Base-by-base conservation (phyloP, 2,888 invertebrate species). In the Amblyjoppa proteus region DNA sequence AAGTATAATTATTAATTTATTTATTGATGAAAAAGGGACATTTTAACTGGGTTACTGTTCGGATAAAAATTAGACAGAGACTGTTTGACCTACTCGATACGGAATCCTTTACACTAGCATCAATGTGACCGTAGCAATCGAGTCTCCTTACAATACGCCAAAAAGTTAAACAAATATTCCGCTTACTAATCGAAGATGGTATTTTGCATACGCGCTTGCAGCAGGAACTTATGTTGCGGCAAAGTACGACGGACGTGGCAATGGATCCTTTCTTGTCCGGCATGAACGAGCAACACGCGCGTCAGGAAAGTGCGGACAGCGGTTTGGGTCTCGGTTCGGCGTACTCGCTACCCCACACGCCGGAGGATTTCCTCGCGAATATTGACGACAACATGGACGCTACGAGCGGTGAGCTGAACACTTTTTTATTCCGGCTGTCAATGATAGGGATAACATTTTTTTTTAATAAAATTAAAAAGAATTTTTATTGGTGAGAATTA, bases 301-400 rank as follows among this genome's bases (percentile, higher is more conserved):
- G 99, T 88, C 99, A 99, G 94, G 99, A 98, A 94, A 98, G 98
- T 13, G 98, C 98, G 13, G 99, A 99, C 94, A 98, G 98, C 94
- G 99, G 99, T 76, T 95, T 99, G 87, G 98, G 98, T 92, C 97
- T 98, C 95, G 97, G 97, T 58, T 97, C 97, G 89, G 96, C 97
- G 84, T 98, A 98, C 95, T 98, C 98, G 86, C 96, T 98, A 95
- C 97, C 98, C 69, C 97, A 98, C 94, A 98, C 98, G 79, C 98
- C 98, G 5, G 98, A 98, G 94, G 98, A 98, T 95, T 98, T 98
- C 95, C 96, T 98, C 89, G 96, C 97, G 84, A 97, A 97, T 92
- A 97, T 98, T 95, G 98, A 98, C 93, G 98, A 98, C 92, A 97
- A 97, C 91, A 98, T 98, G 97, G 98, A 98, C 93, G 97, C 97